Base-by-base conservation (phyloP, 2,113 vertebrate species). In the Forbesichthys papilliferus region DNA sequence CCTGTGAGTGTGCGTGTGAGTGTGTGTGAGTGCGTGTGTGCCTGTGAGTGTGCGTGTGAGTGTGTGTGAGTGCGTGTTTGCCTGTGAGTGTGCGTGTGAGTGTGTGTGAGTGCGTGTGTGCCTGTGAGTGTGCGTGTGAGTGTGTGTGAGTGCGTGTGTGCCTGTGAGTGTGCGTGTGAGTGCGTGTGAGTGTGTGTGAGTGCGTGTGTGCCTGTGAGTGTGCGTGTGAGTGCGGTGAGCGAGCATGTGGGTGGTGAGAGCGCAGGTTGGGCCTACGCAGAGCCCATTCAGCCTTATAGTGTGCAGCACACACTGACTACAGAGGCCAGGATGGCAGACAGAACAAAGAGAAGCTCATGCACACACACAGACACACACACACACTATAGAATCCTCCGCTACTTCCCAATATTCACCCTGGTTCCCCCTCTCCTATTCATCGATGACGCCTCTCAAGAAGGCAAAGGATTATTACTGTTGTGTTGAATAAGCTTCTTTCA, bases 201-300 rank as follows among this genome's bases (percentile, higher is more conserved):
- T 66, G 66, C 83, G 84, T 79, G 87, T 85, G 16, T 16, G 16
- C 16, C 20, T 2, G 20, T 20, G 20, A 1, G 20, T 1, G 20
- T 20, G 20, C 20, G 20, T 42, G 36, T 3, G 36, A 42, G 7
- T 42, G 36, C 36, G 36, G 36, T 42, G 36, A 42, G 36, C 36
- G 36, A 42, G 36, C 36, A 42, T 42, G 85, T 87, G 81, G 84
- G 89, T 62, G 85, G 82, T 80, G 72, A 87, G 84, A 84, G 83
- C 67, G 66, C 83, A 86, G 82, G 87, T 85, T 81, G 88, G 81
- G 89, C 90, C 92, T 90, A 91, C 88, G 89, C 90, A 92, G 83
- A 77, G 89, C 88, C 83, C 84, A 84, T 86, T 88, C 82, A 90
- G 88, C 86, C 75, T 76, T 88, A 82, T 72, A 85, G 87, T 81